These are phyloP conservation scores for Saturnia pavonia DNA, from an alignment of 2,888 invertebrate genomes.

Conservation along the genomic window DNA sequence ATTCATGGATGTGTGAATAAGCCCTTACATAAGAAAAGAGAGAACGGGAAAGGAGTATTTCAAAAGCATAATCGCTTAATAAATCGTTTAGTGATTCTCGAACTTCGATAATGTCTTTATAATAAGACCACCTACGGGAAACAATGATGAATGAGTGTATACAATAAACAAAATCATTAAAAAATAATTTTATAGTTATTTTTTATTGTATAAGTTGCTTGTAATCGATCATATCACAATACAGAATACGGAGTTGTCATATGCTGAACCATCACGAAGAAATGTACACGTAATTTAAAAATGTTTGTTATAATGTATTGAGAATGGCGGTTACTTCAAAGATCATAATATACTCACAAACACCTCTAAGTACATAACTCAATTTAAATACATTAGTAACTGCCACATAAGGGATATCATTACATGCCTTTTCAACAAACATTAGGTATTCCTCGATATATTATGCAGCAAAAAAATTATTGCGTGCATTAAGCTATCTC, in stretches of 20 bases:
- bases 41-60: not conserved
- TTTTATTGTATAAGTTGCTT: not conserved
- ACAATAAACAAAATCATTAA: conserved; percentile 26
- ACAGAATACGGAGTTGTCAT: no score
- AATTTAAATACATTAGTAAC: no score
- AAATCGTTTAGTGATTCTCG: conserved; percentile 12
- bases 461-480: not conserved
- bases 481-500: not conserved
- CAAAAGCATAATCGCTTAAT: conserved; percentile 22
- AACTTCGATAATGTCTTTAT: conserved; percentile 33
- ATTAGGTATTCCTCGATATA: not conserved
- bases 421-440: not conserved
- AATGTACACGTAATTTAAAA: no score
- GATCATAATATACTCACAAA: no score
- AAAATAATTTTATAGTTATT: not conserved
- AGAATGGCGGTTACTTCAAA: no score
- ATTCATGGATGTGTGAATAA: no score
- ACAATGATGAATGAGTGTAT: conserved; percentile 33
- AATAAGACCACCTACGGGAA: conserved; percentile 36
- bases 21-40: not conserved
- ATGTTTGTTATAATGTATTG: no score
- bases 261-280: no score
- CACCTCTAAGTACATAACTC: no score
- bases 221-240: no score
- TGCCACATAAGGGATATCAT: no score